Evolutionary conservation across 2,888 invertebrate species (phyloP).

Genomic region (Dione juno): DNA sequence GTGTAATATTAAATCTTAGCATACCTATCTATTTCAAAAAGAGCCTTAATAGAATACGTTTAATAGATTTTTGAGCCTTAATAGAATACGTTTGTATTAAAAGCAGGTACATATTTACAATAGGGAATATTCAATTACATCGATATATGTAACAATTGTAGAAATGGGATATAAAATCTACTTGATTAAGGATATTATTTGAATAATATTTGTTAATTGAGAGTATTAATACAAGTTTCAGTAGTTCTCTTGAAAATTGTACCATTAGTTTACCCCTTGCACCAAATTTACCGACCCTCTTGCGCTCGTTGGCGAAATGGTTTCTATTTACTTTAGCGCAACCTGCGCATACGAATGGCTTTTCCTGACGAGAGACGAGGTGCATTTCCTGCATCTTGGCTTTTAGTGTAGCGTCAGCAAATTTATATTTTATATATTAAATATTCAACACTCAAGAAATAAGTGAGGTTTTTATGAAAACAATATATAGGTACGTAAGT

Average conservation of each 20-base stretch:
- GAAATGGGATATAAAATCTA: background rate
- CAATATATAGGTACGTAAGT: background rate
- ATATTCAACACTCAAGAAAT: background rate
- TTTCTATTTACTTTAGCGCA: constrained; percentile 48
- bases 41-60: background rate
- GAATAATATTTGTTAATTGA: constrained; percentile 2
- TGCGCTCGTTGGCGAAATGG: constrained; percentile 39
- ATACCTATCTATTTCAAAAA: background rate
- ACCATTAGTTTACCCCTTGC: constrained; percentile 50
- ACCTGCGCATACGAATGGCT: constrained; percentile 62
- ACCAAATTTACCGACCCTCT: constrained; percentile 59
- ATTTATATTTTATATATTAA: constrained; percentile 36
- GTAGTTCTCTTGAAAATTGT: constrained; percentile 23
- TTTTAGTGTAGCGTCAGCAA: constrained; percentile 59
- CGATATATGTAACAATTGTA: background rate
- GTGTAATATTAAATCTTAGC: constrained; percentile 5
- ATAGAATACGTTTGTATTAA: background rate
- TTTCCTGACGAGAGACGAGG: constrained; percentile 59
- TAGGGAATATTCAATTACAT: background rate
- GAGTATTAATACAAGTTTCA: constrained; percentile 11
- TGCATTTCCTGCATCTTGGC: constrained; percentile 71
- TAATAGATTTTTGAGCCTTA: no score
- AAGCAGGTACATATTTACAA: background rate
- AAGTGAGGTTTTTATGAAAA: background rate
- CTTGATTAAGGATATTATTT: background rate